Evolutionary conservation across 2,797 vertebrate species (phyloP).

Genomic region (Anniella stebbinsi): DNA sequence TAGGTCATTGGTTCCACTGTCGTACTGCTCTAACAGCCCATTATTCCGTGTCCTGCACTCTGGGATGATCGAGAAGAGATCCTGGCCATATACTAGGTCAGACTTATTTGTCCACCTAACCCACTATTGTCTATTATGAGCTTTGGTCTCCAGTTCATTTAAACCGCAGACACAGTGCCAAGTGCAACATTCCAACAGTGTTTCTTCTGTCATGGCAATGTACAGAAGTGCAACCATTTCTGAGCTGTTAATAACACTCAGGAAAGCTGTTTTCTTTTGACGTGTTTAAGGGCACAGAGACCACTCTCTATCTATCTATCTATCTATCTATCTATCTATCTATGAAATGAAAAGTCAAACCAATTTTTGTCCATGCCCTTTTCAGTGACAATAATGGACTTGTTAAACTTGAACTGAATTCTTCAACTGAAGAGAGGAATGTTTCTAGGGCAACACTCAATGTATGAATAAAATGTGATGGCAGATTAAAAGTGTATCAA

Average conservation of each 20-base stretch:
- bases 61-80: no score
- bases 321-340: not conserved
- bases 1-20: no score
- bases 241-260: not conserved
- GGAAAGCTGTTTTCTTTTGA: not conserved
- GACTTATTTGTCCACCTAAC: not conserved
- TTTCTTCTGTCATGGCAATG: not conserved
- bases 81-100: not conserved
- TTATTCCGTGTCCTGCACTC: no score
- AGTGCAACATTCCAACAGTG: not conserved
- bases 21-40: no score
- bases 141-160: not conserved
- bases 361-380: constrained; percentile 1
- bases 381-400: not conserved
- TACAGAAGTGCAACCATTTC: not conserved
- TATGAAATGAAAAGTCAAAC: not conserved
- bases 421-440: constrained; percentile 1
- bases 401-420: constrained; percentile 8
- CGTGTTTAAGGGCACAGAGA: not conserved
- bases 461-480: not conserved
- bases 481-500: constrained; percentile 7
- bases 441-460: not conserved
- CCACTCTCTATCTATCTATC: not conserved
- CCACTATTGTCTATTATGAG: not conserved
- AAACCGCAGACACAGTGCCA: not conserved